Evolutionary conservation across 1,140 invertebrate genomes (phyloP).

Genomic region (Hyphantria cunea): DNA sequence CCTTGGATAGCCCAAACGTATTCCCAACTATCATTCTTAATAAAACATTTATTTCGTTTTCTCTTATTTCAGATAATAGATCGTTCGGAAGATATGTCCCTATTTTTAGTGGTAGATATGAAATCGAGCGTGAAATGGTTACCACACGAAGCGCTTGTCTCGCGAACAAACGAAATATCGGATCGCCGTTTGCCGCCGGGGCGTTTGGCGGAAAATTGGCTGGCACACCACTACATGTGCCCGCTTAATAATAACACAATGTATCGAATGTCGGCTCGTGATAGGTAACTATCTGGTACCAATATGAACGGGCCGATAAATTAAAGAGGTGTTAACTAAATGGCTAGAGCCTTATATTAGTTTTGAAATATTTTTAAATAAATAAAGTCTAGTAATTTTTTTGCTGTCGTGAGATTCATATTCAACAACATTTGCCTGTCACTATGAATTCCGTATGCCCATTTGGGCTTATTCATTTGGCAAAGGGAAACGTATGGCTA

Average conservation of each 20-base stretch:
- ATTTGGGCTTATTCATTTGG: no score
- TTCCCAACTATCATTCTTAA: conserved; percentile 9
- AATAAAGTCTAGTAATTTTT: no score
- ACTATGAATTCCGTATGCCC: no score
- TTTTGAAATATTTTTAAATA: no score
- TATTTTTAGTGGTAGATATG: conserved; percentile 61
- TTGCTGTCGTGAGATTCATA: no score
- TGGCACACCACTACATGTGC: conserved; percentile 40
- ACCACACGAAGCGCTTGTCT: conserved; percentile 70
- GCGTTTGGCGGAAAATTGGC: conserved; percentile 76
- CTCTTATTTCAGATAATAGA: conserved; percentile 30
- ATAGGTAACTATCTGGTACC: conserved; percentile 15
- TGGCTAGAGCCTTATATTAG: no score
- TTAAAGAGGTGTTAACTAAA: background rate
- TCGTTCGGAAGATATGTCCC: conserved; percentile 48
- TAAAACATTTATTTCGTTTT: conserved; percentile 31
- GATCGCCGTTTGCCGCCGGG: conserved; percentile 48
- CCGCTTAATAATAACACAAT: conserved; percentile 34
- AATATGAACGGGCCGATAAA: background rate
- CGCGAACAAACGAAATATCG: conserved; percentile 73
- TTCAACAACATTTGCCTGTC: no score
- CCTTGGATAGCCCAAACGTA: background rate
- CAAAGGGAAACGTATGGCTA: no score
- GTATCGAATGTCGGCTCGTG: conserved; percentile 29
- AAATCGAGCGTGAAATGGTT: conserved; percentile 79